Evolutionary conservation across 1,140 invertebrate species (phyloP), one percentile per base, ranked within the genome.

Genomic region (Hyles euphorbiae): DNA sequence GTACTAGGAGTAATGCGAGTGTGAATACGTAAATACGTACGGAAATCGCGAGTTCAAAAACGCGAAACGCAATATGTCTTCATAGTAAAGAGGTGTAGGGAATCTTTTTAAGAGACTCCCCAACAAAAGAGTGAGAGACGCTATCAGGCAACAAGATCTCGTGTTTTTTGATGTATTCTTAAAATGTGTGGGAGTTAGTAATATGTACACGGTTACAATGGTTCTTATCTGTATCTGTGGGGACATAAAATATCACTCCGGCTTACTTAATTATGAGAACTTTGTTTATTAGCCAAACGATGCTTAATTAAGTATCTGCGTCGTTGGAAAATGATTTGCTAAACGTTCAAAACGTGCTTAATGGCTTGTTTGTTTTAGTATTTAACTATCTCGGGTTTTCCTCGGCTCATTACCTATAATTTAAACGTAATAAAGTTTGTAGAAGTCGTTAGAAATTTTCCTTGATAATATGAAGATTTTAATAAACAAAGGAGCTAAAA

Each of bases 1-100:
- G 72, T 74, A 78, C 76, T 75, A 77, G 72, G 63, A 81, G 81
- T 87, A 87, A 84, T 84, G 79, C 76, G 80, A 85, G 79, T 84
- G 84, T 86, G 83, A 86, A 88, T 87, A 88, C 82, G 83, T 84
- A 88, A 87, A 87, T 87, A 88, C 77, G 77, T 70, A 73, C 77
- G 74, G 81, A 82, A 76, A 83, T 82, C 79, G 85, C 79, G 78
- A 85, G 76, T 83, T 86, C 81, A 86, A 86, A 87, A 86, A 86
- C 83, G 81, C 80, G 82, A 83, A 88, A 85, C 81, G 83, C 79
- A 86, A 88, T 88, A 85, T 87, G 85, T 86, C 85, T 88, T 88
- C 81, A 81, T 88, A 83, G 80, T 76, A 68, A 67, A 69, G 64
- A 72, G 72, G 76, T 78, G 78, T 80, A 78, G 77, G 77, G 80